These are phyloP conservation scores for Macrobrachium nipponense DNA, from an alignment of 1,140 invertebrate genomes.

Conservation along the genomic window DNA sequence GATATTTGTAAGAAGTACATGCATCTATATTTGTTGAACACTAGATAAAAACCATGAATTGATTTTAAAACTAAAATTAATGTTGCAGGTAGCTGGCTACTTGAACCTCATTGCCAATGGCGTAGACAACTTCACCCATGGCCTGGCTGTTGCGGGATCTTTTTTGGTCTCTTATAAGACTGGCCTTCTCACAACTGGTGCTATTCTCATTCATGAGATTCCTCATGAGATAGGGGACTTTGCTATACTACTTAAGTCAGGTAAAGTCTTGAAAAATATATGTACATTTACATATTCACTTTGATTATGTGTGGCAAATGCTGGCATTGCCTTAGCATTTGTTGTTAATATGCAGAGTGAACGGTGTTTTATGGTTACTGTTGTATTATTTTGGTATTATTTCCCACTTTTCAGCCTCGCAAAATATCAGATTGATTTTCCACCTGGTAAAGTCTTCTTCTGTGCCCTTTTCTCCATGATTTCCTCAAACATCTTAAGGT, in stretches of 20 bases:
- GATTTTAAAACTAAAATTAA: neutral
- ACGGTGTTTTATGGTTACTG: too few relatives aligned
- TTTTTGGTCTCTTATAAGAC: slow-evolving; percentile 90
- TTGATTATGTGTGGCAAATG: neutral
- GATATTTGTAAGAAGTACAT: too few relatives aligned
- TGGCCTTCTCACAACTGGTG: slow-evolving; percentile 91
- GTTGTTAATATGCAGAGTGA: neutral
- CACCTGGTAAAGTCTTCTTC: too few relatives aligned
- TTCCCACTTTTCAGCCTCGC: too few relatives aligned
- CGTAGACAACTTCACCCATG: slow-evolving; percentile 98
- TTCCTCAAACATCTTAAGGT: too few relatives aligned
- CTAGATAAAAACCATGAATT: neutral
- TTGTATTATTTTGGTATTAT: too few relatives aligned
- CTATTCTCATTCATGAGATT: slow-evolving; percentile 96
- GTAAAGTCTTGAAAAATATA: slow-evolving; percentile 9
- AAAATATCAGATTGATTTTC: too few relatives aligned
- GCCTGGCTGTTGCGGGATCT: slow-evolving; percentile 83
- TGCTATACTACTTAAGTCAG: slow-evolving; percentile 88
- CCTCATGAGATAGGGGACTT: slow-evolving; percentile 98
- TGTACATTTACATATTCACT: slow-evolving; percentile 6
- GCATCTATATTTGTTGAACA: too few relatives aligned
- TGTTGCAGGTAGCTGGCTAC: slow-evolving; percentile 76
- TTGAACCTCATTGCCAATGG: slow-evolving; percentile 94
- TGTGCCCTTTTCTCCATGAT: too few relatives aligned
- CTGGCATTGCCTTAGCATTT: neutral